A percentile compares a stretch with the other conserved stretches of the same genome.
phyloP scores from a whole-genome alignment of 2,888 invertebrate genomes.

The Metalampra italica region DNA sequence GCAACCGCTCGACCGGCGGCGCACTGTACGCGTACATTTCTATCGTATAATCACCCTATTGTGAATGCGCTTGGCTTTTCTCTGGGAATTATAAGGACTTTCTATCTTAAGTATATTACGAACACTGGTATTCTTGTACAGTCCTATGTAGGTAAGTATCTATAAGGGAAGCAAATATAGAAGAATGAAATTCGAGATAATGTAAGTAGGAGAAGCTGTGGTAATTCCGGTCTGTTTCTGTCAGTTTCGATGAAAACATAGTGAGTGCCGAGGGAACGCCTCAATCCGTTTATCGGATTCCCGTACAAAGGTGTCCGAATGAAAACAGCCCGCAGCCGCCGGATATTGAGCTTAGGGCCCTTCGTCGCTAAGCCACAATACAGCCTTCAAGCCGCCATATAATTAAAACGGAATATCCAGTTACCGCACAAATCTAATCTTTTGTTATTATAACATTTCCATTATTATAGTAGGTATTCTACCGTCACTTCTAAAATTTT shows the following conservation, averaged over 20 bases:
- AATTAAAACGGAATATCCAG: conserved; percentile 33
- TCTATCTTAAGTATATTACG: conserved; percentile 25
- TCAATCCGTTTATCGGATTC: conserved; percentile 34
- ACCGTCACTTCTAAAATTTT: conserved; percentile 1
- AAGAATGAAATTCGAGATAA: conserved; percentile 12
- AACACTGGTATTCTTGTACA: too few species aligned
- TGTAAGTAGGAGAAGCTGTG: conserved; percentile 10
- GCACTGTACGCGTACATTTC: conserved; percentile 42
- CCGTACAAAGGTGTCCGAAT: conserved; percentile 36
- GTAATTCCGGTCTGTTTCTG: conserved; percentile 17
- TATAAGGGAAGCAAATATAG: conserved; percentile 5
- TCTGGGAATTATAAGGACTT: conserved; percentile 27
- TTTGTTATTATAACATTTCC: conserved; percentile 22
- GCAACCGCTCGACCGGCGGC: conserved; percentile 44
- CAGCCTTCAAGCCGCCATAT: conserved; percentile 26
- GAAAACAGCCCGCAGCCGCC: conserved; percentile 37
- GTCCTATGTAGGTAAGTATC: too few species aligned
- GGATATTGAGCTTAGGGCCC: conserved; percentile 36
- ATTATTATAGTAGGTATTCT: background rate
- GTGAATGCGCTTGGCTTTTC: conserved; percentile 33
- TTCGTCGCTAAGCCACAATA: conserved; percentile 21
- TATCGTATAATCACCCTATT: conserved; percentile 50
- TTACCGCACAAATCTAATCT: conserved; percentile 29
- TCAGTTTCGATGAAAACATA: conserved; percentile 24
- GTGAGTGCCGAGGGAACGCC: conserved; percentile 15